Percentiles rank a stretch among this genome's conserved stretches.
These are phyloP conservation scores for Cyclura pinguis DNA, from an alignment of 2,797 vertebrate species.

Conservation along the genomic window DNA sequence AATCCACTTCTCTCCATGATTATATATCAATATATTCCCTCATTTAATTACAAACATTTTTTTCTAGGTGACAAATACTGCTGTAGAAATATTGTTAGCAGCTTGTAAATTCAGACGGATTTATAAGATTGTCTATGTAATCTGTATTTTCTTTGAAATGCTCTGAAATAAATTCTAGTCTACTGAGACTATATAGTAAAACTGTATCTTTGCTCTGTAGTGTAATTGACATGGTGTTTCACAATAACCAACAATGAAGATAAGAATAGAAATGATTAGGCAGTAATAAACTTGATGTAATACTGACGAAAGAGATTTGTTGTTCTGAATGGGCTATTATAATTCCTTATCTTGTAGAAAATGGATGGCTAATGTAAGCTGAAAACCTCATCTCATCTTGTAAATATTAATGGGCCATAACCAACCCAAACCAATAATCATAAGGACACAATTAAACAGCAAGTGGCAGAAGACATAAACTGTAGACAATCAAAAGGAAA, in stretches of 20 bases:
- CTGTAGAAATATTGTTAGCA: not conserved
- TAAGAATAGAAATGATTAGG: slow-evolving; percentile 49
- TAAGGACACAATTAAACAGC: slow-evolving; percentile 9
- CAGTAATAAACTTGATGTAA: slow-evolving; percentile 40
- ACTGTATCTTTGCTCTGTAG: not conserved
- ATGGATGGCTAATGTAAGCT: slow-evolving; percentile 17
- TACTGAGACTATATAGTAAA: slow-evolving; percentile 1
- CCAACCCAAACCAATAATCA: slow-evolving; percentile 31
- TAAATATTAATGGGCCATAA: slow-evolving; percentile 32
- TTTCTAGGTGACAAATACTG: not conserved
- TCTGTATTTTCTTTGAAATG: slow-evolving; percentile 13
- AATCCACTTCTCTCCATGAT: not conserved
- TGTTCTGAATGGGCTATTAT: slow-evolving; percentile 41
- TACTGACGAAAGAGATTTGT: not conserved
- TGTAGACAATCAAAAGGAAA: slow-evolving; percentile 31
- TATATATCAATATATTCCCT: not conserved
- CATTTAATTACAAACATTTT: not conserved
- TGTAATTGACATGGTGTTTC: slow-evolving; percentile 31
- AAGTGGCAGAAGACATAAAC: slow-evolving; percentile 48
- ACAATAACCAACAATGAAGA: slow-evolving; percentile 41
- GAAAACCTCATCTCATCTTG: slow-evolving; percentile 31
- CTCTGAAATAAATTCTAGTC: slow-evolving; percentile 4
- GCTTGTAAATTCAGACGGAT: not conserved
- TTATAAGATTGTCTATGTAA: slow-evolving; percentile 14
- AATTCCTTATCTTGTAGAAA: slow-evolving; percentile 18